phyloP scores from a whole-genome alignment of 2,113 vertebrate genomes.

The Orycteropus afer region DNA sequence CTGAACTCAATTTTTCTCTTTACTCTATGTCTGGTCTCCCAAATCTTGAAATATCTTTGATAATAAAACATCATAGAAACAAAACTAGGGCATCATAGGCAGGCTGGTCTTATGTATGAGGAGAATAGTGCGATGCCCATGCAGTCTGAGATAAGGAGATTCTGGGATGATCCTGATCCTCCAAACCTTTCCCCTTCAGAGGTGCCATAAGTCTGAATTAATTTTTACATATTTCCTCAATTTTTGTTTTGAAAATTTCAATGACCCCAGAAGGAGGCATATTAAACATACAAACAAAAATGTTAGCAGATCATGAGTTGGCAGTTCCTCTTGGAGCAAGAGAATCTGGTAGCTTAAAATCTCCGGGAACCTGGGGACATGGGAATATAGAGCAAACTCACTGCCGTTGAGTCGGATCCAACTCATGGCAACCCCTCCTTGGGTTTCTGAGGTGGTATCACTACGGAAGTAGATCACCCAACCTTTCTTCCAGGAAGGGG shows the following conservation, averaged over 20 bases:
- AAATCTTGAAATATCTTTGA: conserved; percentile 24
- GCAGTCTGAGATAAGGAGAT: background rate
- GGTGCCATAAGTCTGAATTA: background rate
- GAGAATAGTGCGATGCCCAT: background rate
- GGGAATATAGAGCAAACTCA: background rate
- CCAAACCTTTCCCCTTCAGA: fast-evolving
- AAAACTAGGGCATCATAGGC: background rate
- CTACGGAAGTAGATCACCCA: too few species aligned
- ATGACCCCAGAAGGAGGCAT: background rate
- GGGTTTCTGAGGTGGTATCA: too few species aligned
- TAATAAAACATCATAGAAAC: background rate
- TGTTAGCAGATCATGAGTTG: background rate
- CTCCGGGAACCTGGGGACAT: background rate
- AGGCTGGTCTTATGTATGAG: background rate
- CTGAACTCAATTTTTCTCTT: background rate
- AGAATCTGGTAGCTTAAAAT: background rate
- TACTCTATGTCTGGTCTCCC: background rate
- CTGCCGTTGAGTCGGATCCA: too few species aligned
- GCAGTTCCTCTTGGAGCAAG: background rate
- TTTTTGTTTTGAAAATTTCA: background rate
- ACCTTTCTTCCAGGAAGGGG: background rate
- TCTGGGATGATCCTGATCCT: background rate
- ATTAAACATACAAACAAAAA: background rate
- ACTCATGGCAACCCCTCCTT: too few species aligned
- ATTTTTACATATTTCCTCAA: background rate